Conservation (phyloP, 2,113 vertebrate genomes). For the Sturnira hondurensis region DNA sequence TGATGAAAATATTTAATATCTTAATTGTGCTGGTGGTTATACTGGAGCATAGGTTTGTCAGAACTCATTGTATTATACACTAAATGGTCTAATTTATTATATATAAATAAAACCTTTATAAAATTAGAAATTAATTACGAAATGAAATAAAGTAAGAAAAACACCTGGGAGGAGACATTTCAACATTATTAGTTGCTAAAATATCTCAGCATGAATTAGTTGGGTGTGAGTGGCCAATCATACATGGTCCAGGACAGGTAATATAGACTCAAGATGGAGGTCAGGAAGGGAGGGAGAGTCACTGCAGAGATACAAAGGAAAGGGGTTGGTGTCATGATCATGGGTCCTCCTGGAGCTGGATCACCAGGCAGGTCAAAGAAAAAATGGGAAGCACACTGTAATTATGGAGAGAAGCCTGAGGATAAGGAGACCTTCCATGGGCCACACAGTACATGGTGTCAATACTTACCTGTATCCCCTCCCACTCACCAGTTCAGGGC, state of each 20-base stretch:
- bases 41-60: neutral
- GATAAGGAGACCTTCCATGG: neutral
- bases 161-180: too few relatives aligned
- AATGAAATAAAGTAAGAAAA: neutral
- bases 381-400: neutral
- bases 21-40: neutral
- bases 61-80: neutral
- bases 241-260: neutral
- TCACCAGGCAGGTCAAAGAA: neutral
- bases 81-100: neutral
- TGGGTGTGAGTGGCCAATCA: neutral
- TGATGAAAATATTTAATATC: neutral
- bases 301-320: neutral
- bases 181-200: neutral
- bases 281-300: neutral
- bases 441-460: neutral
- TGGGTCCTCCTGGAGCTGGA: neutral
- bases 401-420: neutral
- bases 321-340: neutral
- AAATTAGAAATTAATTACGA: neutral
- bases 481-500: neutral
- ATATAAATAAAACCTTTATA: neutral
- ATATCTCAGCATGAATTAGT: neutral
- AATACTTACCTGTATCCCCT: neutral
- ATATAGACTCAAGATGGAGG: neutral